These are phyloP conservation scores for Aphodius sticticus DNA, from an alignment of 2,888 invertebrate species.

Conservation along the genomic window DNA sequence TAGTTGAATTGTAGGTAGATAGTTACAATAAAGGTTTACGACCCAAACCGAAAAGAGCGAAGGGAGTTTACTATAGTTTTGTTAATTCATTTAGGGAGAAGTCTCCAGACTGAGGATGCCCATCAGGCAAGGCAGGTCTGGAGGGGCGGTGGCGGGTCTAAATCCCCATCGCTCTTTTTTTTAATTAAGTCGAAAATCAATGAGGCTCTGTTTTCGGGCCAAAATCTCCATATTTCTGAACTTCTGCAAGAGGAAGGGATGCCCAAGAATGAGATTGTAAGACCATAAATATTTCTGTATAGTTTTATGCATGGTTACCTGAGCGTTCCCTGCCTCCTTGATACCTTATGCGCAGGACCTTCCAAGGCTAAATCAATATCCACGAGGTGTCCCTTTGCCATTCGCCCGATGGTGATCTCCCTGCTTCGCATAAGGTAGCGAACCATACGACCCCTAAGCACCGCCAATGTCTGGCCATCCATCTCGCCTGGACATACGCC, in stretches of 20 bases:
- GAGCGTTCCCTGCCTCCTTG: slow-evolving; percentile 91
- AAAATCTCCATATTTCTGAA: not conserved
- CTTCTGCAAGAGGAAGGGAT: not conserved
- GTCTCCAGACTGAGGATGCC: too few species aligned
- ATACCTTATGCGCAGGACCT: slow-evolving; percentile 94
- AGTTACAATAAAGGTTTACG: too few species aligned
- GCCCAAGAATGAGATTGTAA: not conserved
- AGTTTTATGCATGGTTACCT: slow-evolving; percentile 54
- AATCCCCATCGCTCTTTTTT: too few species aligned
- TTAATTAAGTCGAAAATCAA: too few species aligned
- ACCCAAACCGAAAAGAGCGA: too few species aligned
- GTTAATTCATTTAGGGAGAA: too few species aligned
- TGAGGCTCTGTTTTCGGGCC: too few species aligned
- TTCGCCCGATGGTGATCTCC: slow-evolving; percentile 94
- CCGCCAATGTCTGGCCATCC: slow-evolving; percentile 93
- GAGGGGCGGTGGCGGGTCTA: too few species aligned
- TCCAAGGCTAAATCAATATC: slow-evolving; percentile 94
- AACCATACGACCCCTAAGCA: slow-evolving; percentile 89
- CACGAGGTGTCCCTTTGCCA: slow-evolving; percentile 86
- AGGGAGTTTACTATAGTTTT: too few species aligned
- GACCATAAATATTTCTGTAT: not conserved
- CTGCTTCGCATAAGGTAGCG: slow-evolving; percentile 93
- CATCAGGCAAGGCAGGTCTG: too few species aligned
- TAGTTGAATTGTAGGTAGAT: too few species aligned
- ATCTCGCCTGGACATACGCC: slow-evolving; percentile 87